These are phyloP conservation scores for Paramormyrops kingsleyae DNA, from an alignment of 2,113 vertebrate genomes.

Conservation along the genomic window DNA sequence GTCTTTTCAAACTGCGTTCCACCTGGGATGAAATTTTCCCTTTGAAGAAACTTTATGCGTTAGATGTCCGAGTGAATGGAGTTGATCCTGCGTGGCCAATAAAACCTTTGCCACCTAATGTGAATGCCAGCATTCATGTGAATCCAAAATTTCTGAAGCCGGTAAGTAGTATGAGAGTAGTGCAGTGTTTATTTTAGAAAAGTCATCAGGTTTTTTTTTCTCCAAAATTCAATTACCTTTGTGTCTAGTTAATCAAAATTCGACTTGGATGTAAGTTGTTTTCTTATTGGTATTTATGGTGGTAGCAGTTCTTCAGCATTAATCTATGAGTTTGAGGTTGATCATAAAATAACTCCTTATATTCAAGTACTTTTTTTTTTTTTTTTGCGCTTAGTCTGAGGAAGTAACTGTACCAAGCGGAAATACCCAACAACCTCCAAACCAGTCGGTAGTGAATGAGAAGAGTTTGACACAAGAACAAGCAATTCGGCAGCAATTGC, in stretches of 20 bases:
- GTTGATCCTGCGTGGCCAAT: slow-evolving; percentile 97
- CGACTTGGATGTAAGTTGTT: neutral
- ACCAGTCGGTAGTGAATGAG: slow-evolving; percentile 61
- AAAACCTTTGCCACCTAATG: slow-evolving; percentile 87
- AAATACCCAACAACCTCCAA: slow-evolving; percentile 49
- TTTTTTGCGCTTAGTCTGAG: slow-evolving; percentile 71
- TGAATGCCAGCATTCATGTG: slow-evolving; percentile 97
- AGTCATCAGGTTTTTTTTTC: neutral
- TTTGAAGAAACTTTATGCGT: slow-evolving; percentile 89
- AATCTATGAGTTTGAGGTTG: neutral
- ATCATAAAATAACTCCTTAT: neutral
- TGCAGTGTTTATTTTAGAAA: neutral
- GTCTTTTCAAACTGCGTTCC: slow-evolving; percentile 96
- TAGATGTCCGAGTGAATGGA: slow-evolving; percentile 90
- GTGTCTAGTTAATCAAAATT: neutral
- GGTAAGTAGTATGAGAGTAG: slow-evolving; percentile 68
- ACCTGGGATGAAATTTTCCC: slow-evolving; percentile 98
- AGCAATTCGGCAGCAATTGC: slow-evolving; percentile 87
- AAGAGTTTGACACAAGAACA: slow-evolving; percentile 92
- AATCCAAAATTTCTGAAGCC: slow-evolving; percentile 97
- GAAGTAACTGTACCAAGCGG: slow-evolving; percentile 67
- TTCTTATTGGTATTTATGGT: neutral
- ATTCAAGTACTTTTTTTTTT: neutral
- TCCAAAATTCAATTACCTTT: neutral
- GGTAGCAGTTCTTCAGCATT: neutral